Evolutionary conservation across 2,113 vertebrate genomes (phyloP).

Genomic region (Tragelaphus buxtoni): DNA sequence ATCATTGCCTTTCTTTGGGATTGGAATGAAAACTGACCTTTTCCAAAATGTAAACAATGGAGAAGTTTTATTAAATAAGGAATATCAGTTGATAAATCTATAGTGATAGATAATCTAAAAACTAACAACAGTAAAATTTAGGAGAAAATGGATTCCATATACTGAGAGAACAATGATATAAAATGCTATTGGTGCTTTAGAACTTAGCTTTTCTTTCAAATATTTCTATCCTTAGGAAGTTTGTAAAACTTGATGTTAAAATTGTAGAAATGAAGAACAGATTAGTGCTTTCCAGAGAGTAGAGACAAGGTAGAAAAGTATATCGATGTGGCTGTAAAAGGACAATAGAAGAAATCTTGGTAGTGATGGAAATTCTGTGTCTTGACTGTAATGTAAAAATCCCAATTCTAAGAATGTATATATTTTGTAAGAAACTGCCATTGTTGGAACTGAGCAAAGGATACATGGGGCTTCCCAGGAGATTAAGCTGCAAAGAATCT

Average conservation of each 20-base stretch:
- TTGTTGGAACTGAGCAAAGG: neutral
- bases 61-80: neutral
- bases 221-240: neutral
- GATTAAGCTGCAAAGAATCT: neutral
- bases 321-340: accelerated
- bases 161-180: neutral
- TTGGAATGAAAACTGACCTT: neutral
- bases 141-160: neutral
- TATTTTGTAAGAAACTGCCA: neutral
- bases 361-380: neutral
- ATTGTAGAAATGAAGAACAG: neutral
- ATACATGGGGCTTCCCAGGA: neutral
- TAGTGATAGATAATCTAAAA: neutral
- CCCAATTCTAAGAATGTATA: neutral
- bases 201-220: neutral
- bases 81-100: neutral
- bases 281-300: neutral
- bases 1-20: neutral
- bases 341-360: neutral
- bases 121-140: neutral
- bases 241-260: neutral
- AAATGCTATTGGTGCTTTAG: neutral
- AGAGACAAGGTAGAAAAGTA: neutral
- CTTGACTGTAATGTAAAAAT: neutral
- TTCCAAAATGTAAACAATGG: neutral